Evolutionary conservation across 2,797 vertebrate genomes (phyloP).

Genomic region (Rhinoraja longicauda): DNA sequence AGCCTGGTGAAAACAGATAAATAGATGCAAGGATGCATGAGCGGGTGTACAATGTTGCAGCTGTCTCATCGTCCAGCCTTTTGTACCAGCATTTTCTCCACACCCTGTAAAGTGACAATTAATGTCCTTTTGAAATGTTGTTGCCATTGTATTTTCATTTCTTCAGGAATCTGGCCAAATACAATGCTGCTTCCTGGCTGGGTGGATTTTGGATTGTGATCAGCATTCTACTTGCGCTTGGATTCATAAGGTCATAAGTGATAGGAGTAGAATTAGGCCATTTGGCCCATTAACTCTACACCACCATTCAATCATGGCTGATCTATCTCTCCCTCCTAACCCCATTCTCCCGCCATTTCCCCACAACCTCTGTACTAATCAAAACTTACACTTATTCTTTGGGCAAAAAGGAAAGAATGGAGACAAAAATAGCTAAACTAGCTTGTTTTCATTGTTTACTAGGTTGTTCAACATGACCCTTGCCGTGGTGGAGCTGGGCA

Average conservation of each 20-base stretch:
- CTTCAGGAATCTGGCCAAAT: too few relatives aligned
- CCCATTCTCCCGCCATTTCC: too few relatives aligned
- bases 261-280: too few relatives aligned
- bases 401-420: not conserved
- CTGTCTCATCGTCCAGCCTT: not conserved
- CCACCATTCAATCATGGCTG: too few relatives aligned
- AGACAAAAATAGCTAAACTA: not conserved
- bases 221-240: not conserved
- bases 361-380: too few relatives aligned
- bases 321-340: too few relatives aligned
- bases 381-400: too few relatives aligned
- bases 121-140: not conserved
- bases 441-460: not conserved
- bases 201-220: not conserved
- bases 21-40: not conserved
- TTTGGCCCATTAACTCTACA: too few relatives aligned
- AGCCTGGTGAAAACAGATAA: not conserved
- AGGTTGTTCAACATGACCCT: conserved; percentile 96
- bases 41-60: not conserved
- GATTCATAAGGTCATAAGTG: not conserved
- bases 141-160: not conserved
- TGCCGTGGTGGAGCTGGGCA: conserved; percentile 93
- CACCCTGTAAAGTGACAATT: not conserved
- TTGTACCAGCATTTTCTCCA: not conserved
- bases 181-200: not conserved